Base-by-base conservation (phyloP, 2,888 invertebrate species). In the Chydorus sphaericus region DNA sequence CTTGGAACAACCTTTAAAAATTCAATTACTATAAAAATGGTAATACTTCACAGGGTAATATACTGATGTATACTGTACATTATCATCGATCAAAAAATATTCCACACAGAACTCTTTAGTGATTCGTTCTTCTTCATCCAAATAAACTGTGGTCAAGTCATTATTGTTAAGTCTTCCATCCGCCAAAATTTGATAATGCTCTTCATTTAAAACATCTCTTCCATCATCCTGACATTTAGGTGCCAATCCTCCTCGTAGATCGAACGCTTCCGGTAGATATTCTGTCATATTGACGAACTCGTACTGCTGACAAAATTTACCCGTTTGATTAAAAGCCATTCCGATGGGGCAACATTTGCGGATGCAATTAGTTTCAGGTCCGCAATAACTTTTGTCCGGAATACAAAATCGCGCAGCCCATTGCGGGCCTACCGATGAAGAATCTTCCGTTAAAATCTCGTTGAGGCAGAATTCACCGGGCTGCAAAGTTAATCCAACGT, bases 321-420 rank as follows among this genome's bases (percentile, higher is more conserved):
- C 51, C 36, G 4, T 52, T 0, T 36, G 50, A 31, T 59, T 57
- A 48, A 61, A 38, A n/a, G 56, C 58, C 37, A 59, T 48, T 14
- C 61, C 62, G 18, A 51, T 48, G 1, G 39, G 38, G 31, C 63
- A 64, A 31, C 64, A 64, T 39, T 60, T 61, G 18, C 62, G 56
- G 29, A 62, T 30, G 55, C 64, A 63, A 26, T 28, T n/a, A 8
- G 29, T 44, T 1, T 8, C 16, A n/a, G 23, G 26, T 14, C 5
- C 5, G 20, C 44, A 23, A 44, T 26, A 4, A 44, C 26, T 8
- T n/a, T n/a, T n/a, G n/a, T n/a, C n/a, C n/a, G n/a, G n/a, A n/a
- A n/a, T n/a, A n/a, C n/a, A n/a, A n/a, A n/a, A n/a, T n/a, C n/a
- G n/a, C n/a, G n/a, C n/a, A n/a, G n/a, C n/a, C n/a, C n/a, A n/a